phyloP scores from a whole-genome alignment of 2,797 vertebrate species.

The Parotocinclus haroldoi region DNA sequence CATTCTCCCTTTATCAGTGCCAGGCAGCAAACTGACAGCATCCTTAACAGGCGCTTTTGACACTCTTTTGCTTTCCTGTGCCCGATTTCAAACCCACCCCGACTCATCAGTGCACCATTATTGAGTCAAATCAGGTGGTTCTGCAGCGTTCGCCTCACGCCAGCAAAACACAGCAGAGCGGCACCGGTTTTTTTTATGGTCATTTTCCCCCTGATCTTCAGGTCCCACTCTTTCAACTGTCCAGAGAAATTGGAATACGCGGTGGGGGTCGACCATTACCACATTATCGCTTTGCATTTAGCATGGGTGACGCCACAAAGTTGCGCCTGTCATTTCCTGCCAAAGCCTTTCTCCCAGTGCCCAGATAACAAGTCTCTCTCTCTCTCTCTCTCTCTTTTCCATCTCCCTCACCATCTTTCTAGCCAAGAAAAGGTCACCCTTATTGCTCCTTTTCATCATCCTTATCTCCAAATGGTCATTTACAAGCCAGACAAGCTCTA shows the following conservation, averaged over 20 bases:
- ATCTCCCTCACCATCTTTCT: constrained; percentile 44
- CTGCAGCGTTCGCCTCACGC: constrained; percentile 71
- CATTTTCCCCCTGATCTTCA: constrained; percentile 40
- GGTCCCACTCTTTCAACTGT: constrained; percentile 42
- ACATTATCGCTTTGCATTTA: constrained; percentile 70
- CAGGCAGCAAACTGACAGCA: constrained; percentile 68
- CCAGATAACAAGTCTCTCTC: constrained; percentile 17
- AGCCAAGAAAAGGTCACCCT: constrained; percentile 55
- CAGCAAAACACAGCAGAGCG: constrained; percentile 41
- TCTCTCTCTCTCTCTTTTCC: constrained; percentile 21
- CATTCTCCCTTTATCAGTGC: constrained; percentile 63
- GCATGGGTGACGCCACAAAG: constrained; percentile 59
- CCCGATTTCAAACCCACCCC: constrained; percentile 76
- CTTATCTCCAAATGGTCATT: constrained; percentile 63
- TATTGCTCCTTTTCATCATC: constrained; percentile 64
- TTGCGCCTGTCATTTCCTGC: constrained; percentile 45
- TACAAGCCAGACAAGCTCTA: constrained; percentile 59
- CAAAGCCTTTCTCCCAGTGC: constrained; percentile 23
- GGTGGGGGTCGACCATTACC: constrained; percentile 69
- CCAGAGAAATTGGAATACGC: constrained; percentile 61
- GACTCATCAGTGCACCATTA: constrained; percentile 96
- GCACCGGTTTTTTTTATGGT: constrained; percentile 19
- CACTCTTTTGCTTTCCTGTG: constrained; percentile 66
- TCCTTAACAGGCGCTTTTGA: constrained; percentile 71
- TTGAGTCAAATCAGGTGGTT: constrained; percentile 98